Base-by-base conservation (phyloP, 2,888 invertebrate species). In the Lasius platythorax region DNA sequence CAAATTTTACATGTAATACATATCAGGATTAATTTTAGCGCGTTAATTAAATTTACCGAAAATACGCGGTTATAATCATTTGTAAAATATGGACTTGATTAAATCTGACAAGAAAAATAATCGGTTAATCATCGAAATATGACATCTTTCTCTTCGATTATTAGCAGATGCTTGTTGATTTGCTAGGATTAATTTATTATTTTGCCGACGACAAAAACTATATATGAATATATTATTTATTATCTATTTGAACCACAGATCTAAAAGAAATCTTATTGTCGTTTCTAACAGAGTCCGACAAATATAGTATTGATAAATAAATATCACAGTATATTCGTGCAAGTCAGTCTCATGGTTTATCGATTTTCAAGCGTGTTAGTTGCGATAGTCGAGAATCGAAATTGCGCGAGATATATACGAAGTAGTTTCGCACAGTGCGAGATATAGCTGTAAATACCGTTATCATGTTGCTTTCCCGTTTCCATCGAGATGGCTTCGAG, bases 381-480 rank as follows among this genome's bases (percentile, higher is more conserved):
- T 81, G 37, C 61, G 46, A 81, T 81, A 68, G 61, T 46, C 46
- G 73, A 72, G 79, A 79, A 79, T 79, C 61, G 79, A 81, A 73
- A 81, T 63, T 73, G 73, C 46, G 46, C 73, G 61, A 73, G 61
- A 46, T 79, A 46, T 73, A 46, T 37, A 28, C 61, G 79, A 81
- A 81, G 37, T 81, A 81, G 61, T 81, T 81, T 73, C 33, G 61
- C 67, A 74, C 63, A 66, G 33, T 76, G 85, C 81, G 72, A 82
- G 82, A 66, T 85, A 87, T 76, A 81, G 84, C 84, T 81, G 84
- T 46, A 72, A 70, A 70, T 79, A 64, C 66, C 46, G 76, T 87
- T 89, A 76, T 89, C 84, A 64, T 83, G 75, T 78, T 84, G 70
- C 83, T 56, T 64, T 78, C 66, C 50, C 43, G 61, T 50, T 84